Percentiles rank a stretch among this genome's conserved stretches.
Evolutionary conservation across 2,113 vertebrate genomes (phyloP).

Genomic region (Ovis canadensis): DNA sequence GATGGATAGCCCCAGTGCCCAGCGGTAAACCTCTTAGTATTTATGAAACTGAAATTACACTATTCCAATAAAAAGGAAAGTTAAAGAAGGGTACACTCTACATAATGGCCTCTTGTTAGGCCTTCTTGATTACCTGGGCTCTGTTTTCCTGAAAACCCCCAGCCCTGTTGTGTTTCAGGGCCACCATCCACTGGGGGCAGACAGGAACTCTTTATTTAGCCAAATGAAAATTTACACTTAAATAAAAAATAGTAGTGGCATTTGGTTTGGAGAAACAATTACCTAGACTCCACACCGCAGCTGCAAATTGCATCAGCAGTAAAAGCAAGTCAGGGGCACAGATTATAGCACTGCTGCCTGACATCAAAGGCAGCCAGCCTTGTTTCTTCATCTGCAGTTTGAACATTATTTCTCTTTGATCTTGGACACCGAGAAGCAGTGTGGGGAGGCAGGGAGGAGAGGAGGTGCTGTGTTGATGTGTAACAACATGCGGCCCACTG

Average conservation of each 20-base stretch:
- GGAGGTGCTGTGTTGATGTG: not conserved
- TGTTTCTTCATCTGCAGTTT: conserved; percentile 54
- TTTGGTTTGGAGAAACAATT: conserved; percentile 43
- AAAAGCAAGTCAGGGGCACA: not conserved
- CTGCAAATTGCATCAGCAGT: conserved; percentile 9
- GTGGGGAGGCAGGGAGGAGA: not conserved
- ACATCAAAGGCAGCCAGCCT: conserved; percentile 64
- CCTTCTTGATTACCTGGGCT: conserved; percentile 63
- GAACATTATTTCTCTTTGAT: conserved; percentile 68
- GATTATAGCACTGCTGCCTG: not conserved
- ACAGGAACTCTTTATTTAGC: conserved; percentile 33
- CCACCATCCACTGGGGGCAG: conserved; percentile 27
- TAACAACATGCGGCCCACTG: not conserved
- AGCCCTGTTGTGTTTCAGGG: conserved; percentile 23
- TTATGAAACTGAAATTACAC: conserved; percentile 79
- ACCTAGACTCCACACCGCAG: not conserved
- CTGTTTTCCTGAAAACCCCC: conserved; percentile 47
- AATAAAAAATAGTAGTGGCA: conserved; percentile 48
- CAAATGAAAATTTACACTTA: conserved; percentile 66
- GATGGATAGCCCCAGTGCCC: conserved; percentile 72
- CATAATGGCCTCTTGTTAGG: conserved; percentile 69
- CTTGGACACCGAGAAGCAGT: conserved; percentile 35
- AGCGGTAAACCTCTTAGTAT: conserved; percentile 78
- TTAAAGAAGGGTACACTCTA: conserved; percentile 67
- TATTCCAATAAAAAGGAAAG: conserved; percentile 72